These are phyloP conservation scores for Peucedramus taeniatus DNA, from an alignment of 2,113 vertebrate species.

Conservation along the genomic window DNA sequence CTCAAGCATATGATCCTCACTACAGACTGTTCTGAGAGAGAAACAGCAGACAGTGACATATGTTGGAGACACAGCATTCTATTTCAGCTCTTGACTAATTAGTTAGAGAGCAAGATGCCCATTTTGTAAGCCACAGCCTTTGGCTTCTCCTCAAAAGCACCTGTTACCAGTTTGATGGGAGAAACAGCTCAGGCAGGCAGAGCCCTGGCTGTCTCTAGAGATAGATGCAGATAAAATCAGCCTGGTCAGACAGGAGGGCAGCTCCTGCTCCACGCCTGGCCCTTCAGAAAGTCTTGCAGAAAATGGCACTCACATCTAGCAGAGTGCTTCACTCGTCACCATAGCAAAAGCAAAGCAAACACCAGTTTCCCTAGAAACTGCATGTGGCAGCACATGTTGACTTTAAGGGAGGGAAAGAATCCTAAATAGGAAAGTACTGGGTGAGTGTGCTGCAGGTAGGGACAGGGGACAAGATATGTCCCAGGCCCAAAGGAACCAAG, in stretches of 20 bases:
- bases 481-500: neutral
- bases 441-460: neutral
- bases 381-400: neutral
- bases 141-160: neutral
- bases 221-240: neutral
- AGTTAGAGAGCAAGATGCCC: neutral
- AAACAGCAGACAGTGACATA: rapidly evolving
- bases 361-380: slow-evolving; percentile 29
- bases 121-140: neutral
- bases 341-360: slow-evolving; percentile 43
- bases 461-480: neutral
- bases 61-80: neutral
- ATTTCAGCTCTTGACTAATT: neutral
- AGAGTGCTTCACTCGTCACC: neutral
- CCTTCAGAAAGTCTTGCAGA: neutral
- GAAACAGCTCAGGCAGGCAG: neutral
- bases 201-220: neutral
- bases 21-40: neutral
- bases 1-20: neutral
- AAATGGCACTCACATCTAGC: neutral
- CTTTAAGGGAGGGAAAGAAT: neutral
- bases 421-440: neutral
- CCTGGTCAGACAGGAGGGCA: neutral
- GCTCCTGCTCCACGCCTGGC: neutral
- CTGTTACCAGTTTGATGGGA: neutral